phyloP scores from a whole-genome alignment of 2,888 invertebrate genomes.

The Eledona agricola region DNA sequence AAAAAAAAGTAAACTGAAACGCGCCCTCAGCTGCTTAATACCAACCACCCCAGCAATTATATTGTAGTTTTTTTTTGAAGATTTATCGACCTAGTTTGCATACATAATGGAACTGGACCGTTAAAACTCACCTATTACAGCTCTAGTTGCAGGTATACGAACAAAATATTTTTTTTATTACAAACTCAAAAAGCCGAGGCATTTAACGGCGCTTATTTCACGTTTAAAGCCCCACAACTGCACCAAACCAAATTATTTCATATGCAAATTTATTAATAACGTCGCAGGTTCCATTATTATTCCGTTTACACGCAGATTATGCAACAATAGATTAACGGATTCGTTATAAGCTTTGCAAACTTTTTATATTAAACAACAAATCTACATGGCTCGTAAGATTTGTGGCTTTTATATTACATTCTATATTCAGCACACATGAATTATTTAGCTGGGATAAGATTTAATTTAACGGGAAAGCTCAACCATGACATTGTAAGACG shows the following conservation, averaged over 20 bases:
- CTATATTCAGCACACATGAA: too few species aligned
- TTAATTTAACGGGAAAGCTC: too few species aligned
- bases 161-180: constrained; percentile 45
- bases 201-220: constrained; percentile 36
- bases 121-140: constrained; percentile 39
- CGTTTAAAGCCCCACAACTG: constrained; percentile 19
- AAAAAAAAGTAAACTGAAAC: constrained; percentile 21
- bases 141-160: constrained; percentile 40
- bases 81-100: constrained; percentile 45
- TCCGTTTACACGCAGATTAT: constrained; percentile 22
- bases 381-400: too few species aligned
- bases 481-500: too few species aligned
- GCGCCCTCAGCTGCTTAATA: constrained; percentile 39
- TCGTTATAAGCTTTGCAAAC: too few species aligned
- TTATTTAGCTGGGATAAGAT: too few species aligned
- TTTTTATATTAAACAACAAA: too few species aligned
- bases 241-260: constrained; percentile 31
- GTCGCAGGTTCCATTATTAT: constrained; percentile 26
- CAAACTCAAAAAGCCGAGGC: constrained; percentile 33
- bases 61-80: too few species aligned
- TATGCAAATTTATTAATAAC: constrained; percentile 35
- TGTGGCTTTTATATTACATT: too few species aligned
- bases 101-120: constrained; percentile 39
- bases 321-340: constrained; percentile 27
- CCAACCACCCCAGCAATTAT: too few species aligned